phyloP scores from a whole-genome alignment of 2,888 invertebrate species.

The Pristionchus entomophagus region DNA sequence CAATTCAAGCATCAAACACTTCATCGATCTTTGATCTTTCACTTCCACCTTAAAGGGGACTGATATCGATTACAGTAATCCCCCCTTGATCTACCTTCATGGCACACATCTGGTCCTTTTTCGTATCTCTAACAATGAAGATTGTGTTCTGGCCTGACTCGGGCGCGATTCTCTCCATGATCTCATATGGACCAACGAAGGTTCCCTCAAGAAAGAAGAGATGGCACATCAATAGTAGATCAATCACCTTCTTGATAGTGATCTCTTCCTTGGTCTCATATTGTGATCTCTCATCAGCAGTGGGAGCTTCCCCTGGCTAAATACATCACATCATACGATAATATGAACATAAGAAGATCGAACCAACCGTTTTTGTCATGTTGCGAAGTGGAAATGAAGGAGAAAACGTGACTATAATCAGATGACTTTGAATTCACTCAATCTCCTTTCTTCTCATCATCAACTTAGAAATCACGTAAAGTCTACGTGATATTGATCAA shows the following conservation, averaged over 20 bases:
- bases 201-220: constrained; percentile 43
- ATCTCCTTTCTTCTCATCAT: too few species aligned
- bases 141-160: constrained; percentile 46
- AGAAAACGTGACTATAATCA: not conserved
- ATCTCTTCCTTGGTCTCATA: not conserved
- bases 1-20: constrained; percentile 10
- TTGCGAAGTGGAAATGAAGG: not conserved
- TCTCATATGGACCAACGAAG: constrained; percentile 26
- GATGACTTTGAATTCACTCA: too few species aligned
- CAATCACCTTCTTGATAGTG: not conserved
- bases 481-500: not conserved
- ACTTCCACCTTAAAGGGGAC: constrained; percentile 5
- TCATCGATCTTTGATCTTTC: constrained; percentile 4
- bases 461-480: too few species aligned
- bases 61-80: not conserved
- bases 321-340: not conserved
- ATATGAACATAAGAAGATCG: not conserved
- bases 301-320: not conserved
- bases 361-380: not conserved
- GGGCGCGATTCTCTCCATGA: constrained; percentile 41
- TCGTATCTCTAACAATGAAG: constrained; percentile 41
- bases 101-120: constrained; percentile 27
- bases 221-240: not conserved
- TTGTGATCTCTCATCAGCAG: not conserved
- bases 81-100: constrained; percentile 26